A percentile compares a stretch with the other conserved stretches of the same genome.
Conservation (phyloP, 2,113 vertebrate species). For the Physeter macrocephalus region DNA sequence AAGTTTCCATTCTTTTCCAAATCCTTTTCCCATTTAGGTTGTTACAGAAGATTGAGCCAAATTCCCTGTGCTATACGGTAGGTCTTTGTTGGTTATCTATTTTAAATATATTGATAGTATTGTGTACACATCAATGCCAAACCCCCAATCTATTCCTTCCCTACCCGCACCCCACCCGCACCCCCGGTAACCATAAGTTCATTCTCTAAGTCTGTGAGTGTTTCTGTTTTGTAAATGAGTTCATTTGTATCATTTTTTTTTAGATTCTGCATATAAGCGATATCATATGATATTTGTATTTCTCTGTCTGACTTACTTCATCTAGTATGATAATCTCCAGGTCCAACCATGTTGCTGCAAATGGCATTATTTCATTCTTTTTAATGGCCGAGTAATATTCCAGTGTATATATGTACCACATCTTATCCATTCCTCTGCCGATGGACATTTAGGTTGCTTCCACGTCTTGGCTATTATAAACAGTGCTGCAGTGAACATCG, state of each 20-base stretch:
- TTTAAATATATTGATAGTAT: not conserved
- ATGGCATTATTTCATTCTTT: not conserved
- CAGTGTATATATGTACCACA: not conserved
- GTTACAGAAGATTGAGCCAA: not conserved
- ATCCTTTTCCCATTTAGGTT: not conserved
- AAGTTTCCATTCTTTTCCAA: not conserved
- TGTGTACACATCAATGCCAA: not conserved
- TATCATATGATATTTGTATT: not conserved
- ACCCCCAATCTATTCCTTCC: not conserved
- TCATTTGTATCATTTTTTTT: not conserved
- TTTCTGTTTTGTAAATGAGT: not conserved
- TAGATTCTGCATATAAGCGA: accelerated
- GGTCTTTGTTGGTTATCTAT: not conserved
- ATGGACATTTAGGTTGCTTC: not conserved
- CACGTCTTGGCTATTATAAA: not conserved
- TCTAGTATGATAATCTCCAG: not conserved
- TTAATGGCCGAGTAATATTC: not conserved
- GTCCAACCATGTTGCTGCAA: not conserved
- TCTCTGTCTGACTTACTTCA: not conserved
- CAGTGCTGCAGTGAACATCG: not conserved
- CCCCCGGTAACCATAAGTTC: not conserved
- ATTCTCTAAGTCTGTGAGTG: not conserved
- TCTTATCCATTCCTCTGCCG: not conserved
- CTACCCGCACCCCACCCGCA: too few relatives aligned
- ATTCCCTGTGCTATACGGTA: not conserved